A percentile compares a stretch with the other conserved stretches of the same genome.
These are phyloP conservation scores for Frieseomelitta varia DNA, from an alignment of 1,140 invertebrate species.

Conservation along the genomic window DNA sequence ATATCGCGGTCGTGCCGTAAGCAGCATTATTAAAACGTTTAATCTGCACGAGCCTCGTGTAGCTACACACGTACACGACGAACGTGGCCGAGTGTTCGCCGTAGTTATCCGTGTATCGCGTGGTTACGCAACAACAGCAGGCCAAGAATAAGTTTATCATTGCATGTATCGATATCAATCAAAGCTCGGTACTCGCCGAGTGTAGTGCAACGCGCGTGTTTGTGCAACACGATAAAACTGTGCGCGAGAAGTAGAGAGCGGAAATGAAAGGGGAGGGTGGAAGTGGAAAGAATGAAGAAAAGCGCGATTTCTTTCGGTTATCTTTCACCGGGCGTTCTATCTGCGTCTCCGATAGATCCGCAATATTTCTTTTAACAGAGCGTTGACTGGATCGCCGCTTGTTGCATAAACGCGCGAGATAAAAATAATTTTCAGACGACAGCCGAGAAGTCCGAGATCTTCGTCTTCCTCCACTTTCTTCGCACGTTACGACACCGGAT, in stretches of 20 bases:
- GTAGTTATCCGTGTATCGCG: not conserved
- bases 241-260: not conserved
- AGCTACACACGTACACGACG: not conserved
- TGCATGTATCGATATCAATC: slow-evolving; percentile 28
- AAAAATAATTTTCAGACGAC: not conserved
- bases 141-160: slow-evolving; percentile 17
- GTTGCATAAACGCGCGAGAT: not conserved
- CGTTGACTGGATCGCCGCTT: slow-evolving; percentile 10
- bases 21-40: not conserved
- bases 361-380: slow-evolving; percentile 10
- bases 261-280: not conserved
- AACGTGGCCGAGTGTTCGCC: not conserved
- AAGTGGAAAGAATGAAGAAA: too few species aligned
- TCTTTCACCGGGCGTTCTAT: not conserved
- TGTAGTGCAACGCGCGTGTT: not conserved
- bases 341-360: not conserved
- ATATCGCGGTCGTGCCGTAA: not conserved
- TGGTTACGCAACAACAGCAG: slow-evolving; percentile 17
- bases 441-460: not conserved
- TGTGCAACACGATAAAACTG: not conserved
- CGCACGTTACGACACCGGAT: not conserved
- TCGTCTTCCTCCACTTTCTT: not conserved
- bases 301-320: not conserved
- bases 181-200: not conserved
- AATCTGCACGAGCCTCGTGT: not conserved